phyloP scores from a whole-genome alignment of 2,888 invertebrate genomes.

The Drosophila percnosoma region DNA sequence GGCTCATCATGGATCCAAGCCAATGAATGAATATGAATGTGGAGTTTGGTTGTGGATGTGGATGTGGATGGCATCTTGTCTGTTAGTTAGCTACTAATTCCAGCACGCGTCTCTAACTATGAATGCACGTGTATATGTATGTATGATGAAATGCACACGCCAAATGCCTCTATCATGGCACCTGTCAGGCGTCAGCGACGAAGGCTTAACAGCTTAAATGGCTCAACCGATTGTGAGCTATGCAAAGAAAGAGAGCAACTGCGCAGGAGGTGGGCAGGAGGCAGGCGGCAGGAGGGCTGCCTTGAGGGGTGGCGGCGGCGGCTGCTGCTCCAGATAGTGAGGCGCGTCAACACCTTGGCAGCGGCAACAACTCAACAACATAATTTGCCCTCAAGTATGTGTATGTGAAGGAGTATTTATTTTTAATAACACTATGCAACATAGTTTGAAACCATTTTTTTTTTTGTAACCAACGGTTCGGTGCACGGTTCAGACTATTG shows the following conservation, averaged over 20 bases:
- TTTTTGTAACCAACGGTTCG: neutral
- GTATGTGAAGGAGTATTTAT: slow-evolving; percentile 59
- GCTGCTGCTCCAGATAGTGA: slow-evolving; percentile 65
- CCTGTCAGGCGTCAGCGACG: slow-evolving; percentile 67
- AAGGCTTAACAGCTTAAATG: slow-evolving; percentile 70
- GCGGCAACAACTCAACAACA: slow-evolving; percentile 56
- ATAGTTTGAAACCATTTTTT: neutral
- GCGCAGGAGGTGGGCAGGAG: neutral
- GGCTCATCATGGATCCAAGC: slow-evolving; percentile 35
- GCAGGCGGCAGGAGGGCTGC: neutral
- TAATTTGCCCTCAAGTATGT: slow-evolving; percentile 65
- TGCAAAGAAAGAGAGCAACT: neutral
- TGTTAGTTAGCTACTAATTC: slow-evolving; percentile 55
- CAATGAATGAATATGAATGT: slow-evolving; percentile 29
- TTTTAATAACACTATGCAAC: slow-evolving; percentile 58
- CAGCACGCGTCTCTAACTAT: slow-evolving; percentile 66
- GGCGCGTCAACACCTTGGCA: slow-evolving; percentile 57
- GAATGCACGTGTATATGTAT: neutral
- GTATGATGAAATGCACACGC: slow-evolving; percentile 60
- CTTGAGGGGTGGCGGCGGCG: neutral
- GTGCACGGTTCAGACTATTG: neutral
- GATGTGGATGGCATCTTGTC: slow-evolving; percentile 25
- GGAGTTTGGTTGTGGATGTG: neutral
- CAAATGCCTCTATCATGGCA: slow-evolving; percentile 57
- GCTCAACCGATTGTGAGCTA: slow-evolving; percentile 26